Base-by-base conservation (phyloP, 2,797 vertebrate species). In the Acipenser ruthenus region DNA sequence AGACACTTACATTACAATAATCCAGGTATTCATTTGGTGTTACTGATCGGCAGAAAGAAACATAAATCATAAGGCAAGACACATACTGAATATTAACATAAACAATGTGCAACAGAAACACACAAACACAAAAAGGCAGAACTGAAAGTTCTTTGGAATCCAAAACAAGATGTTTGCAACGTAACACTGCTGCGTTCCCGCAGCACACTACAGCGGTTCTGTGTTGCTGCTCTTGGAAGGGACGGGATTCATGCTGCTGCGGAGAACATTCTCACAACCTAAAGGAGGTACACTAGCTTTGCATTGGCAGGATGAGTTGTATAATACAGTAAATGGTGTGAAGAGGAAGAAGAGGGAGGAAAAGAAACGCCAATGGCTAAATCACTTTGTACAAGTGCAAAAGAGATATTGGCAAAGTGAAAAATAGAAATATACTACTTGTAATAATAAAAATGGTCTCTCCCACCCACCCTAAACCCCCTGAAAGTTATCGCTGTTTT, bases 371-470 rank as follows among this genome's bases (percentile, higher is more conserved):
- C 79, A 49, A 76, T 77, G 85, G 82, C 80, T 37, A 76, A 70
- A 60, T 75, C 75, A 58, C 52, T 13, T 75, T 67, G 78, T 72
- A 73, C 73, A 73, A 88, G 87, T 90, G 90, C 86, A 91, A 89
- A 91, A 89, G 71, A 71, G 75, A 86, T 88, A 86, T 90, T 89
- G 85, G 88, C 86, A 88, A 90, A 84, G 89, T 93, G 89, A 90
- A 93, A 94, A 94, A 92, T 92, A 93, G 85, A 94, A 92, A 92
- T 87, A 77, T 74, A 90, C 82, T 89, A 88, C 81, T 79, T 70
- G 82, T 75, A 80, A 79, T 83, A 83, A 86, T 85, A 88, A 68
- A 84, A 87, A 88, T 83, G 82, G 79, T 79, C 37, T 37, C 37
- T 37, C 37, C 52, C 68, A 51, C 13, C 7, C 68, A 68, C 23